phyloP scores from a whole-genome alignment of 2,113 vertebrate species.

The Rallus limicola region DNA sequence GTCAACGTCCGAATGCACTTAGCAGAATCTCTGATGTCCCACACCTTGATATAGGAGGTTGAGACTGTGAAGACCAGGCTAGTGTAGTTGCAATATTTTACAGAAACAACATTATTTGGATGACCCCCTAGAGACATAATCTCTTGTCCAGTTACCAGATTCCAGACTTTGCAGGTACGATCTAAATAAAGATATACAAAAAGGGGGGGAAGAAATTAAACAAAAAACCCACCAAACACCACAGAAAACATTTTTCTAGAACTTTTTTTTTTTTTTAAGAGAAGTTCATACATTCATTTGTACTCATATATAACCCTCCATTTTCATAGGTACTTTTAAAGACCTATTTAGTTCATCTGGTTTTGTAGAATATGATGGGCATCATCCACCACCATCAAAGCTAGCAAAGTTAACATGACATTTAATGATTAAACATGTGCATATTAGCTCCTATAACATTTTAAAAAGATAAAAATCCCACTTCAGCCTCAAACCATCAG shows the following conservation, averaged over 20 bases:
- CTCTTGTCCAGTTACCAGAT: conserved; percentile 97
- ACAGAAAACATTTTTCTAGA: not conserved
- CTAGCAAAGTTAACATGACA: not conserved
- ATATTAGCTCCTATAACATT: not conserved
- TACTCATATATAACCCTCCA: not conserved
- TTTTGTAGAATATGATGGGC: not conserved
- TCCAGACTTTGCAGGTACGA: conserved; percentile 99
- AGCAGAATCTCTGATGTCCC: conserved; percentile 97
- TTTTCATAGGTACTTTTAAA: not conserved
- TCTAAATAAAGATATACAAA: conserved; percentile 76
- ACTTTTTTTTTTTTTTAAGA: not conserved
- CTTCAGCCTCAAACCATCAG: not conserved
- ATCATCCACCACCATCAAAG: not conserved
- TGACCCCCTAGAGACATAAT: conserved; percentile 92
- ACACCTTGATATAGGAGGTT: conserved; percentile 95
- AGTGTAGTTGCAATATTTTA: conserved; percentile 91
- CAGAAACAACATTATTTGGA: conserved; percentile 91
- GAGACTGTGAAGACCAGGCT: conserved; percentile 97
- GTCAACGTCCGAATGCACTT: conserved; percentile 93
- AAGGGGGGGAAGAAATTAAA: not conserved
- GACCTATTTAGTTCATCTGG: not conserved
- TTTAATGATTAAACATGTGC: not conserved
- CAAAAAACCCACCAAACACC: not conserved
- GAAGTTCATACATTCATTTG: not conserved
- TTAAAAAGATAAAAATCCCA: not conserved